Conservation (phyloP, 2,113 vertebrate species). For the Pedetes capensis region DNA sequence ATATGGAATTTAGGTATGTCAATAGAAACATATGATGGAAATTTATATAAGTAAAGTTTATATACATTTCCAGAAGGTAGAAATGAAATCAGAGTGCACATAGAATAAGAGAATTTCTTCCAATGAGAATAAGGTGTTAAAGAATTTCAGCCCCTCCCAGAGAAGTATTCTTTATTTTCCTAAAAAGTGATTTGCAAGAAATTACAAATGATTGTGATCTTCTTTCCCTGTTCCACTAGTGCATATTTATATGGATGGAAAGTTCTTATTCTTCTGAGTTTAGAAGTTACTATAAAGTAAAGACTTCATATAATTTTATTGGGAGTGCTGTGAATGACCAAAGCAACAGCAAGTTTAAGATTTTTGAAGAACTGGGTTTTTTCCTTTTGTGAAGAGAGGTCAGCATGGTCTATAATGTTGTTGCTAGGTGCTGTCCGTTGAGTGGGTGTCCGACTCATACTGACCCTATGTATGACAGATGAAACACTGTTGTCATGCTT, state of each 20-base stretch:
- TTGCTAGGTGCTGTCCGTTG: no score
- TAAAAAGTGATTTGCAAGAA: not conserved
- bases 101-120: not conserved
- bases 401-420: no score
- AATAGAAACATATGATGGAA: not conserved
- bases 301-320: no score
- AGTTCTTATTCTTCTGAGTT: no score
- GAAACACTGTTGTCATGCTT: no score
- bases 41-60: not conserved
- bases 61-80: not conserved
- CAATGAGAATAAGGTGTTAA: not conserved
- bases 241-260: not conserved
- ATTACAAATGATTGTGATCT: not conserved
- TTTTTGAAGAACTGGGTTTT: not conserved
- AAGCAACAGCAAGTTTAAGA: no score
- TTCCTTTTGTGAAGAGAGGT: no score
- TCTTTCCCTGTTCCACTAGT: not conserved
- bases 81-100: no score
- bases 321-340: not conserved
- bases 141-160: not conserved
- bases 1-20: not conserved
- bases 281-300: no score
- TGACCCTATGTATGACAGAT: no score
- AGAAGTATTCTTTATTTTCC: not conserved
- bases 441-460: no score